Percentiles rank a stretch among this genome's conserved stretches.
phyloP scores from a whole-genome alignment of 2,888 invertebrate species.

The Drepana falcataria region DNA sequence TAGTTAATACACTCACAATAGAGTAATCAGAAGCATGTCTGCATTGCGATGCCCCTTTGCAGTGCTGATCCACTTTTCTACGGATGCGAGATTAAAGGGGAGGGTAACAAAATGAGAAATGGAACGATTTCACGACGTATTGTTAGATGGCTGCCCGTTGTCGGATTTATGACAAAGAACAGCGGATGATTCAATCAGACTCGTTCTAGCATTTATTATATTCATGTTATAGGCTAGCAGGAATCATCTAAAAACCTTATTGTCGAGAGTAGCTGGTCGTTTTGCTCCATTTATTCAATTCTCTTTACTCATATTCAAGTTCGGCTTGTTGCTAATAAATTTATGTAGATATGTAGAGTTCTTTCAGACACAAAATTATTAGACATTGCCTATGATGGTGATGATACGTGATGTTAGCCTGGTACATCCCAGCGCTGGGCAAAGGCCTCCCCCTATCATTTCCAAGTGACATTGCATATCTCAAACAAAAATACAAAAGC shows the following conservation, averaged over 20 bases:
- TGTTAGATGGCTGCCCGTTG: slow-evolving; percentile 73
- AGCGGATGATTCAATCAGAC: slow-evolving; percentile 77
- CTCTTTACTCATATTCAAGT: slow-evolving; percentile 20
- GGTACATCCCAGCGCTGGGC: too few species aligned
- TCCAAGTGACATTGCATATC: too few species aligned
- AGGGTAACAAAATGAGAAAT: slow-evolving; percentile 78
- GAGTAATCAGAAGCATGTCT: slow-evolving; percentile 70
- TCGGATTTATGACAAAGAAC: slow-evolving; percentile 79
- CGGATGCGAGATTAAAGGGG: slow-evolving; percentile 78
- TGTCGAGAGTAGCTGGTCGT: slow-evolving; percentile 58
- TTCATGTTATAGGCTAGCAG: slow-evolving; percentile 65
- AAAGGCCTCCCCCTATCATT: too few species aligned
- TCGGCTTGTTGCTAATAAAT: slow-evolving; percentile 5
- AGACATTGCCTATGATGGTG: too few species aligned
- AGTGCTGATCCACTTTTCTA: slow-evolving; percentile 76
- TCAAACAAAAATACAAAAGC: too few species aligned
- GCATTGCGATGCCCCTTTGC: slow-evolving; percentile 74
- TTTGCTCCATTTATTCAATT: slow-evolving; percentile 48
- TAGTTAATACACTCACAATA: slow-evolving; percentile 52
- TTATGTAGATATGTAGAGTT: not conserved
- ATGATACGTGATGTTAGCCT: too few species aligned
- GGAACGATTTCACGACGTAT: slow-evolving; percentile 77
- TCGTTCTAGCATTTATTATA: slow-evolving; percentile 76
- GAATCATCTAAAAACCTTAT: slow-evolving; percentile 52
- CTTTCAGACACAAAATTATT: too few species aligned